Evolutionary conservation across 1,140 invertebrate species (phyloP).

Genomic region (Chrysomallon squamiferum): DNA sequence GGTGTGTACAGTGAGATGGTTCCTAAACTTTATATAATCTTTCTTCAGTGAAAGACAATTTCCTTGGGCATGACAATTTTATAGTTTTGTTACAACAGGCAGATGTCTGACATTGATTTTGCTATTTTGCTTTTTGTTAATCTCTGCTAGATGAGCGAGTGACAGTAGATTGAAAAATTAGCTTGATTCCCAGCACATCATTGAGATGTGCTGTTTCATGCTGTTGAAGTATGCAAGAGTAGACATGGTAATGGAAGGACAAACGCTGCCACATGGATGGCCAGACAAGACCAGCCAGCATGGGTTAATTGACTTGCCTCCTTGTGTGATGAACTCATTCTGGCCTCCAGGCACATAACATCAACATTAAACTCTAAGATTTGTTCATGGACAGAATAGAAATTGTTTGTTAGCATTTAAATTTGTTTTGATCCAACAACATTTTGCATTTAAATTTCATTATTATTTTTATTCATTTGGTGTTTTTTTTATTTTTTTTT

Average conservation of each 20-base stretch:
- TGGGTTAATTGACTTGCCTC: too few species aligned
- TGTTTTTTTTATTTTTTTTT: too few species aligned
- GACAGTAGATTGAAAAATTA: conserved; percentile 2
- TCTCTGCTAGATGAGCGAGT: neutral
- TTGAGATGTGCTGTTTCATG: conserved; percentile 8
- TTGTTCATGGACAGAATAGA: too few species aligned
- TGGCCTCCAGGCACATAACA: too few species aligned
- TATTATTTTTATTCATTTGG: too few species aligned
- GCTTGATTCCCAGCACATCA: conserved; percentile 3
- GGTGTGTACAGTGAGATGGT: too few species aligned
- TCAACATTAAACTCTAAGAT: too few species aligned
- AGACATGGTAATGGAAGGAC: neutral
- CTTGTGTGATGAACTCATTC: too few species aligned
- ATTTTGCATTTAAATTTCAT: too few species aligned
- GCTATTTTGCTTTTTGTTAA: neutral
- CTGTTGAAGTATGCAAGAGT: conserved; percentile 1
- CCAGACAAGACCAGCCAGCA: neutral
- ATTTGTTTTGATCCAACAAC: too few species aligned
- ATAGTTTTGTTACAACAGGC: neutral
- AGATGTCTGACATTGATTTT: neutral
- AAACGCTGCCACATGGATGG: neutral
- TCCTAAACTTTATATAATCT: too few species aligned
- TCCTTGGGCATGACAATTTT: neutral
- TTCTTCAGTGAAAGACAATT: conserved; percentile 3
- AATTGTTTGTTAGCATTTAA: too few species aligned